A percentile compares a stretch with the other conserved stretches of the same genome.
These are phyloP conservation scores for Rousettus leschenaultii DNA, from an alignment of 2,113 vertebrate species.

Conservation along the genomic window DNA sequence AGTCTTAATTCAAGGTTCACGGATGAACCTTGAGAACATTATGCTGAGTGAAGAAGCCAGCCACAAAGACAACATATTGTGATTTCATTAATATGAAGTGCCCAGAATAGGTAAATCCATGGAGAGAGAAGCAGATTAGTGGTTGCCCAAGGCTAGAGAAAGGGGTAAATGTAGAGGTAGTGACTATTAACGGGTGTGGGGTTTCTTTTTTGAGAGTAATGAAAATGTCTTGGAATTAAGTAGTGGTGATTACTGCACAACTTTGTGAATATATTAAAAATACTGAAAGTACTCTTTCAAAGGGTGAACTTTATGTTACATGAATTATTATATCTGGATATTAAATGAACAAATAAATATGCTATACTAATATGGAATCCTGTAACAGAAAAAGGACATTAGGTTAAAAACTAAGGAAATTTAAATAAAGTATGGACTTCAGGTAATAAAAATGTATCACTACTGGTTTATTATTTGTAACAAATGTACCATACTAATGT, in stretches of 20 bases:
- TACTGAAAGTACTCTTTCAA: background rate
- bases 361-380: background rate
- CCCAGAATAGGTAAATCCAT: background rate
- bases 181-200: background rate
- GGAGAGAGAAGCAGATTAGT: background rate
- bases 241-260: background rate
- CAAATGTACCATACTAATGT: background rate
- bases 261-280: background rate
- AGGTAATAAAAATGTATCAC: background rate
- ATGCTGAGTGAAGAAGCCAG: background rate
- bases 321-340: background rate
- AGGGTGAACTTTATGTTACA: background rate
- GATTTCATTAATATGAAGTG: background rate
- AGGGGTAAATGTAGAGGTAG: background rate
- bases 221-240: background rate
- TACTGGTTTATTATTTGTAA: background rate
- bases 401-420: background rate
- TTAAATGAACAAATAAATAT: background rate
- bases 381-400: background rate
- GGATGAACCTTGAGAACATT: background rate
- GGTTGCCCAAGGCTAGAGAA: background rate
- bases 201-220: background rate
- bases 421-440: background rate
- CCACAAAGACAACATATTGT: background rate
- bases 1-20: background rate